These are phyloP conservation scores for Psylliodes chrysocephalus DNA, from an alignment of 2,888 invertebrate species.

Conservation along the genomic window DNA sequence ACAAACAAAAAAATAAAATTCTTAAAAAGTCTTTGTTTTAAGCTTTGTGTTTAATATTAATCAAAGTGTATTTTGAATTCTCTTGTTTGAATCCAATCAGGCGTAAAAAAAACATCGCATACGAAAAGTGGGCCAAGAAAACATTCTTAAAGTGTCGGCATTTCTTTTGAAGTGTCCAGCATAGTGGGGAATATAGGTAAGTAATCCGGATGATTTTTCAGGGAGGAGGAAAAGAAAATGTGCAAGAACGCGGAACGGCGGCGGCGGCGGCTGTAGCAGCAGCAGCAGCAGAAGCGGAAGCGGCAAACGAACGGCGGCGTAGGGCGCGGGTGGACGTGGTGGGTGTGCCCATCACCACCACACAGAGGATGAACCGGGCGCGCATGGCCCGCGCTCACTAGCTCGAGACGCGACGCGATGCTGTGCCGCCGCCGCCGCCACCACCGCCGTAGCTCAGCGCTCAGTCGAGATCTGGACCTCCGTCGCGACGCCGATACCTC, in stretches of 20 bases:
- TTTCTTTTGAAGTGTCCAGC: constrained; percentile 37
- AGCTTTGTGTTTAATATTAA: too few relatives aligned
- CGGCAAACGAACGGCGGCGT: constrained; percentile 26
- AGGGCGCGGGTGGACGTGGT: constrained; percentile 49
- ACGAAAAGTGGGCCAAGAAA: constrained; percentile 1
- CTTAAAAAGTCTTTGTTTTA: too few relatives aligned
- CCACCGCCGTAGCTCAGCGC: constrained; percentile 56
- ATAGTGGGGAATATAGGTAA: constrained; percentile 57
- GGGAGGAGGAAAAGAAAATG: constrained; percentile 58
- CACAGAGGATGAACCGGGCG: constrained; percentile 54
- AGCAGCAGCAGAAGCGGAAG: constrained; percentile 15
- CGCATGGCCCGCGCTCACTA: constrained; percentile 59
- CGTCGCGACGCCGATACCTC: constrained; percentile 64
- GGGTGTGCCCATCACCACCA: constrained; percentile 56
- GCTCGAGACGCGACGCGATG: constrained; percentile 58
- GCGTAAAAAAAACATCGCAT: neutral
- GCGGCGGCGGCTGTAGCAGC: constrained; percentile 19
- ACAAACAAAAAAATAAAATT: too few relatives aligned
- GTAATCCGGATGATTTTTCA: constrained; percentile 59
- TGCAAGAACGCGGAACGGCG: constrained; percentile 59
- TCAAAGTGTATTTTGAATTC: too few relatives aligned
- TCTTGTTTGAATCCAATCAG: too few relatives aligned
- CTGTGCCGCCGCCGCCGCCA: constrained; percentile 63
- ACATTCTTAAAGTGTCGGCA: neutral
- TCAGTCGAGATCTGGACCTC: constrained; percentile 72